Base-by-base conservation (phyloP, 2,113 vertebrate species). In the Vombatus ursinus region DNA sequence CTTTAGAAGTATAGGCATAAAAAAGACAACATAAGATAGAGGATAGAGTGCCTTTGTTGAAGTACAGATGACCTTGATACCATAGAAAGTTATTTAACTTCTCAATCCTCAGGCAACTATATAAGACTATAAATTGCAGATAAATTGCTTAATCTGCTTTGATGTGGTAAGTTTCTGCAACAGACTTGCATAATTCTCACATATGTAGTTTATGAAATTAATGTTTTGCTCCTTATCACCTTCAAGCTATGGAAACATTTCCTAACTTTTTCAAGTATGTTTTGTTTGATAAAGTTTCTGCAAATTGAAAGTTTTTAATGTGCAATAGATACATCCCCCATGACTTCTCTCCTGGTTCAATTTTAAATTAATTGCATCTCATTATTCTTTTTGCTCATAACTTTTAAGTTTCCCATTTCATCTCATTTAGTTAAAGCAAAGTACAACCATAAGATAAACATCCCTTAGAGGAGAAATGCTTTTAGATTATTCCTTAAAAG, bases 371-470 rank as follows among this genome's bases (percentile, higher is more conserved):
- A 3, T 96, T 94, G 94, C 61, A 94, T 54, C 12, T 93, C 51
- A 90, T 22, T 14, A 89, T 89, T 8, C 1, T 44, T 96, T 5
- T 90, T 93, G 44, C 94, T 91, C 57, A 51, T 24, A 93, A 25
- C 52, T 91, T 96, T 95, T 89, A n/a, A 47, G 25, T 50, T 95
- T 92, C 19, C 77, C 54, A 31, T 90, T 95, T 94, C 44, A 96
- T 90, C 94, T 92, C 48, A 95, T 92, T 91, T 22, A 95, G 16
- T 94, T 94, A 77, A 11, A 91, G 84, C 93, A 91, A 92, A n/a
- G 48, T 61, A 89, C 91, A 96, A 26, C 95, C 44, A 91, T 95
- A 96, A 53, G 8, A 96, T 52, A 50, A 93, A 92, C 10, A 0
- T 22, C 50, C 90, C 92, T 92, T 89, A 92, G 10, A 96, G 91